These are phyloP conservation scores for Tadarida brasiliensis DNA, from an alignment of 2,797 vertebrate species.

Conservation along the genomic window DNA sequence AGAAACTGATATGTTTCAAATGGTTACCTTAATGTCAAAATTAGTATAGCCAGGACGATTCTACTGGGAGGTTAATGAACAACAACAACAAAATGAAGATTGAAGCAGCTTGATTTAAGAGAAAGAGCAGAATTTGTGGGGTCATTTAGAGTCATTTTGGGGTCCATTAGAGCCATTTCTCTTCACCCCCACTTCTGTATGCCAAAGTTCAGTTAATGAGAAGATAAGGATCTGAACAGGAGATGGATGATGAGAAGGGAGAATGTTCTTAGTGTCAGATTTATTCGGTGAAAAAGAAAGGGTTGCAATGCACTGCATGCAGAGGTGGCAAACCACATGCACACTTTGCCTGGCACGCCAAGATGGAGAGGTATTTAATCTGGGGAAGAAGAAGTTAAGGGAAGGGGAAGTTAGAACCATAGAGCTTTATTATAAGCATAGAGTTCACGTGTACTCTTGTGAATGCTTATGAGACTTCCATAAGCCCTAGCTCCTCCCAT, in stretches of 20 bases:
- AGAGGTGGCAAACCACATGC: not conserved
- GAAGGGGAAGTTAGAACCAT: not conserved
- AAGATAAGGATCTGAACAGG: not conserved
- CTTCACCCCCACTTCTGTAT: not conserved
- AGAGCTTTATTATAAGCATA: not conserved
- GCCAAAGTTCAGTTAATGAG: not conserved
- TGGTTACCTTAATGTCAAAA: not conserved
- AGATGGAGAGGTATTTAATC: not conserved
- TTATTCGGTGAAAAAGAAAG: not conserved
- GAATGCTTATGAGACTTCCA: not conserved
- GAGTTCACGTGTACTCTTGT: not conserved
- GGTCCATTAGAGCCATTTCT: not conserved
- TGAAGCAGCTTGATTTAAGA: not conserved
- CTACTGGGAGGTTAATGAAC: not conserved
- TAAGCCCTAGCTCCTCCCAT: not conserved
- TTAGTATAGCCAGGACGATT: not conserved
- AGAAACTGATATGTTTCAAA: not conserved
- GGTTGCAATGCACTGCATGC: not conserved
- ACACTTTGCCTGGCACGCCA: not conserved
- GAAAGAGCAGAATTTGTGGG: constrained; percentile 1
- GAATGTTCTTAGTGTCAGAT: not conserved
- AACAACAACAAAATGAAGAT: not conserved
- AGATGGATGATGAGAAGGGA: not conserved
- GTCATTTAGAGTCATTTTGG: too few relatives aligned
- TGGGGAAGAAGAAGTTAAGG: not conserved